Evolutionary conservation across 2,888 invertebrate genomes (phyloP).

Genomic region (Pyralis farinalis): DNA sequence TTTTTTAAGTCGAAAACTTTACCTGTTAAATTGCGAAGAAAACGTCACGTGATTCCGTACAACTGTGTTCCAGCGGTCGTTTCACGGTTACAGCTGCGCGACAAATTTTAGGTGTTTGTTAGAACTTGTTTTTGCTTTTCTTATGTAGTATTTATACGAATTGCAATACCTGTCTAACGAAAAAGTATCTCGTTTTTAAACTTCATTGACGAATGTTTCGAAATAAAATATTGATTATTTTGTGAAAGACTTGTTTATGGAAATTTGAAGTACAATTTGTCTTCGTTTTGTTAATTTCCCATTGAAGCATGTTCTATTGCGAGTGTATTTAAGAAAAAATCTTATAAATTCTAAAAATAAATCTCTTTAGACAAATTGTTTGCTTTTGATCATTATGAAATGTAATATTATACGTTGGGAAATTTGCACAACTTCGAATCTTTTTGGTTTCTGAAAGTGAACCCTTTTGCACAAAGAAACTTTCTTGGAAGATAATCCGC

Average conservation of each 20-base stretch:
- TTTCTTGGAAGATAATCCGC: slow-evolving; percentile 6
- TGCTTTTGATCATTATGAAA: slow-evolving; percentile 1
- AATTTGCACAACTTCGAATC: slow-evolving; percentile 6
- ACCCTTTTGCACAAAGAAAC: slow-evolving; percentile 2
- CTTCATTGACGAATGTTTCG: not conserved
- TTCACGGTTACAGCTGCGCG: slow-evolving; percentile 1
- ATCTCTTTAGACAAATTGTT: too few relatives aligned
- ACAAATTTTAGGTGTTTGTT: slow-evolving; percentile 7
- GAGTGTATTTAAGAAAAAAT: not conserved
- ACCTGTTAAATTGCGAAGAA: slow-evolving; percentile 13
- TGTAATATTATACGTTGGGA: slow-evolving; percentile 5
- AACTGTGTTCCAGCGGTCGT: slow-evolving; percentile 1
- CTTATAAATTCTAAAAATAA: not conserved
- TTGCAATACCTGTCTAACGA: too few relatives aligned
- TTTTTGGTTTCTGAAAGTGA: slow-evolving; percentile 1
- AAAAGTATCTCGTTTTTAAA: not conserved
- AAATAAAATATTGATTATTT: not conserved
- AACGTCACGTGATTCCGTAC: slow-evolving; percentile 4
- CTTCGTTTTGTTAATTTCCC: too few relatives aligned
- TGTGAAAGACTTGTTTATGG: not conserved
- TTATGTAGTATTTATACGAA: not conserved
- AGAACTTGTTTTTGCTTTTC: not conserved
- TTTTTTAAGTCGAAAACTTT: slow-evolving; percentile 29
- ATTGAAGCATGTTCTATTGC: not conserved
- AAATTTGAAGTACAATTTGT: too few relatives aligned